These are phyloP conservation scores for Ormyrus thymus DNA, from an alignment of 2,888 invertebrate species.

Conservation along the genomic window DNA sequence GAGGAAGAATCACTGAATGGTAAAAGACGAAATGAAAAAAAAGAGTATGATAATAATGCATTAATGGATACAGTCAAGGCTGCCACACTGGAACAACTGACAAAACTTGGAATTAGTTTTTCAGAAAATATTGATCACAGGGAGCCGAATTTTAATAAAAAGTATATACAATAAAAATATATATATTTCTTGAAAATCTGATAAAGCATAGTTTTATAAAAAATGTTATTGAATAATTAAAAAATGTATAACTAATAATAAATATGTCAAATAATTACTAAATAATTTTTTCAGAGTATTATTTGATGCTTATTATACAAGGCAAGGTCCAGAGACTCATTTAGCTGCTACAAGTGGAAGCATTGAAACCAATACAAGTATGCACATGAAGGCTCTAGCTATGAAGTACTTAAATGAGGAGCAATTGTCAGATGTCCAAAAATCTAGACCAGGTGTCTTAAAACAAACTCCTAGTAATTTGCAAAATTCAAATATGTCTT, in stretches of 20 bases:
- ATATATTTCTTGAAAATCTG: not conserved
- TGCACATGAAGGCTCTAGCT: slow-evolving; percentile 77
- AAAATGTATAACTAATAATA: not conserved
- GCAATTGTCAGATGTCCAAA: slow-evolving; percentile 72
- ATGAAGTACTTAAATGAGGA: slow-evolving; percentile 78
- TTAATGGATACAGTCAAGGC: slow-evolving; percentile 67
- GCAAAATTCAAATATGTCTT: slow-evolving; percentile 79
- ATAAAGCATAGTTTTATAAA: not conserved
- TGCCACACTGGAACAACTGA: slow-evolving; percentile 70
- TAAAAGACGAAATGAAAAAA: slow-evolving; percentile 36
- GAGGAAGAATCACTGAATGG: slow-evolving; percentile 33
- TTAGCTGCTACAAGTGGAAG: slow-evolving; percentile 63
- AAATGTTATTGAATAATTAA: not conserved
- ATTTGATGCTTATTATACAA: slow-evolving; percentile 70
- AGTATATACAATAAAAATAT: slow-evolving; percentile 48
- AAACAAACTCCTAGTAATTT: slow-evolving; percentile 68
- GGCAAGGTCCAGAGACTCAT: slow-evolving; percentile 65
- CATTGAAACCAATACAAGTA: slow-evolving; percentile 76
- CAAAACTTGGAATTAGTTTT: slow-evolving; percentile 70
- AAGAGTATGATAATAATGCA: slow-evolving; percentile 58
- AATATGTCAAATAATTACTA: not conserved
- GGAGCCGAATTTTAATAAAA: slow-evolving; percentile 62
- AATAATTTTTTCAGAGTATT: slow-evolving; percentile 57
- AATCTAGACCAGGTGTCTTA: slow-evolving; percentile 64
- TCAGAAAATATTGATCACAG: slow-evolving; percentile 64